These are phyloP conservation scores for Coccyzus lansbergi DNA, from an alignment of 2,797 vertebrate species.

Conservation along the genomic window DNA sequence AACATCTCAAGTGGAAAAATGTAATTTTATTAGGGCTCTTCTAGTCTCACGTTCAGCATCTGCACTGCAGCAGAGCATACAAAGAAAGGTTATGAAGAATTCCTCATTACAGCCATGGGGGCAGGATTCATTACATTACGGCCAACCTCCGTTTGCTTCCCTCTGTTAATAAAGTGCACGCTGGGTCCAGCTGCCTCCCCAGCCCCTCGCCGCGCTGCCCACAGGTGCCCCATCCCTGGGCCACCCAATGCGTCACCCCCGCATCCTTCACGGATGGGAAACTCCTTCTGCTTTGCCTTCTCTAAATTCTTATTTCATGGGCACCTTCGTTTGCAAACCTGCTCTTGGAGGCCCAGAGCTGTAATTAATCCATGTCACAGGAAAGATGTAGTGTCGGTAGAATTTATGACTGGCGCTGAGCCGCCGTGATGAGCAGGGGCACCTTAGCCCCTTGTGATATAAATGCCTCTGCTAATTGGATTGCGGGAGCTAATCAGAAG, in stretches of 20 bases:
- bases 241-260: neutral
- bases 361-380: conserved; percentile 74
- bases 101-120: neutral
- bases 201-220: neutral
- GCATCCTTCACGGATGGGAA: neutral
- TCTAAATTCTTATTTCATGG: conserved; percentile 31
- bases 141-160: neutral
- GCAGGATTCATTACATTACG: neutral
- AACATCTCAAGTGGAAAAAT: conserved; percentile 26
- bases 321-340: conserved; percentile 27
- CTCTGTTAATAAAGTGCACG: neutral
- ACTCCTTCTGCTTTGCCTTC: conserved; percentile 8
- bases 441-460: conserved; percentile 72
- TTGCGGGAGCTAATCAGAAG: conserved; percentile 76
- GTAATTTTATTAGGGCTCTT: conserved; percentile 26
- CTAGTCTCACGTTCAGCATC: conserved; percentile 20
- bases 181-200: neutral
- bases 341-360: conserved; percentile 53
- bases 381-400: conserved; percentile 62
- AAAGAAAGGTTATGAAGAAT: conserved; percentile 29
- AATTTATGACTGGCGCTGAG: conserved; percentile 75
- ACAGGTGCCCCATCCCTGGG: neutral
- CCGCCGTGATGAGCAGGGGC: conserved; percentile 62
- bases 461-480: conserved; percentile 80
- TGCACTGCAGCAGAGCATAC: conserved; percentile 41